Evolutionary conservation across 2,113 vertebrate genomes (phyloP).

Genomic region (Anser brachyrhynchus): DNA sequence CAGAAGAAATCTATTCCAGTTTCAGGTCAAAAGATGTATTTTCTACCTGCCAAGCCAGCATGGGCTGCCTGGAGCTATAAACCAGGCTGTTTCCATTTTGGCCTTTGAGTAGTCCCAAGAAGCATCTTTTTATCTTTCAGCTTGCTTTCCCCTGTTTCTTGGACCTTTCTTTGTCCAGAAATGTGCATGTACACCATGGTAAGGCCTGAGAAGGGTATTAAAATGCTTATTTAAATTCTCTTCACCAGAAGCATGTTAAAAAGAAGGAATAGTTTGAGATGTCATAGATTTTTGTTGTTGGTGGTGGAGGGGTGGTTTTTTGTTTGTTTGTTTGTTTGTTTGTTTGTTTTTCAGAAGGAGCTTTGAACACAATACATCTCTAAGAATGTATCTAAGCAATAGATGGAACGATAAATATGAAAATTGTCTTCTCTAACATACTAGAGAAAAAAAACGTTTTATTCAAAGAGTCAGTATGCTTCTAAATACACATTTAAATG

Average conservation of each 20-base stretch:
- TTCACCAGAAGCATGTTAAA: background rate
- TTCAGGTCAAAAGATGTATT: background rate
- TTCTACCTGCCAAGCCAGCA: background rate
- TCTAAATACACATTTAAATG: background rate
- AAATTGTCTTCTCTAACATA: background rate
- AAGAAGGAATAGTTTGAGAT: background rate
- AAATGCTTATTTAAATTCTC: background rate
- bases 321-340: too few species aligned
- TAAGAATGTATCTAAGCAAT: background rate
- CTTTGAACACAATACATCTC: background rate
- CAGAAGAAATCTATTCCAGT: background rate
- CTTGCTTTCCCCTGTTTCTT: background rate
- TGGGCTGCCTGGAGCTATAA: background rate
- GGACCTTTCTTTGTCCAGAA: background rate
- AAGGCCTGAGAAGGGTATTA: background rate
- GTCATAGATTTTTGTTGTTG: background rate
- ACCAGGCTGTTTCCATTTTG: background rate
- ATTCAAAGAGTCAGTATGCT: background rate
- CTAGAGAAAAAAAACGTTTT: background rate
- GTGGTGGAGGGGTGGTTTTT: background rate
- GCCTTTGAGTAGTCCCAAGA: background rate
- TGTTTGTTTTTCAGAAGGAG: background rate
- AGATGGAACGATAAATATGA: background rate
- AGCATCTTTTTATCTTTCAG: rapidly evolving
- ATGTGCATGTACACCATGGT: background rate